Base-by-base conservation (phyloP, 1,140 invertebrate species). In the Papilio helenus region DNA sequence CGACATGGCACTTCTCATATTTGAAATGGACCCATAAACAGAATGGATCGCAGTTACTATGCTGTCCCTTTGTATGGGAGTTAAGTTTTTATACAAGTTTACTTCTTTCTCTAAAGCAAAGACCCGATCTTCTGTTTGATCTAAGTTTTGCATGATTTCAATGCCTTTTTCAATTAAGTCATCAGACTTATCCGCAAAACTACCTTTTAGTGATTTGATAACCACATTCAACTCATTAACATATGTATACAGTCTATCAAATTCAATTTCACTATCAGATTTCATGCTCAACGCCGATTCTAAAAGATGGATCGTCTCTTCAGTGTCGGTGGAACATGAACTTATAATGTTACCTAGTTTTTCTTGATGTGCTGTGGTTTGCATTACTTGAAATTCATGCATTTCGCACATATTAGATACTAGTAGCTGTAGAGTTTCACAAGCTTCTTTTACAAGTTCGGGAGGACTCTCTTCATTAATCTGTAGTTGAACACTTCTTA, bases 401-500 rank as follows among this genome's bases (percentile, higher is more conserved):
- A 84, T 87, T 77, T 88, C 87, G 55, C 77, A 88, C 80, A 94
- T 86, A 72, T 87, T 90, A 76, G 85, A 85, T 14, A 89, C 90
- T 76, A 93, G 82, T 20, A 90, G 71, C 71, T 91, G 87, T 46
- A 93, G 86, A 34, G 90, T 92, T 4, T 82, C 85, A 86, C 89
- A 92, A 39, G 91, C 90, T 86, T 94, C 93, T 77, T 89, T 89
- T 9, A 94, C 82, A 76, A 93, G 82, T n/a, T 88, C 86, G 16
- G 87, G 85, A 49, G 90, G 88, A 81, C 90, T 90, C 14, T 89
- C 85, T 87, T 94, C 92, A 83, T 89, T 89, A 76, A 94, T 88
- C 78, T 92, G 92, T 78, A 94, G 87, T 77, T 93, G 92, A 18
- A 93, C 91, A 87, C 93, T 94, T 82, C 93, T 93, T 82, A 93